These are phyloP conservation scores for Eurystomus glaucurus DNA, from an alignment of 2,797 vertebrate genomes.

Conservation along the genomic window DNA sequence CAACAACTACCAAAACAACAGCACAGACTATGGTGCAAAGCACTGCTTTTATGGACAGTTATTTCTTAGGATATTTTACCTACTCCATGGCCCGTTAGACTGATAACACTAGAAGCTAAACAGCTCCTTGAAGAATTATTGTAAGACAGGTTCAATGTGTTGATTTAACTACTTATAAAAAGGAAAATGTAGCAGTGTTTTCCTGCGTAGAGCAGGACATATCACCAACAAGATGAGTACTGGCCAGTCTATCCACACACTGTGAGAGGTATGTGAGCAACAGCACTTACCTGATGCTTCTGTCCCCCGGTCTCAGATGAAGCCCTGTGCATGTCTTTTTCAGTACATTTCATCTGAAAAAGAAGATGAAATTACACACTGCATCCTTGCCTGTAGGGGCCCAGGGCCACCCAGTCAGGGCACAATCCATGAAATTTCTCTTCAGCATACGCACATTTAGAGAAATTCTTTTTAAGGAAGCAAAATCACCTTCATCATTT, in stretches of 20 bases:
- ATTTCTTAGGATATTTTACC: background rate
- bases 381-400: background rate
- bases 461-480: background rate
- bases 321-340: background rate
- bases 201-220: background rate
- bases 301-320: background rate
- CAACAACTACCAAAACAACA: background rate
- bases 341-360: background rate
- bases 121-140: background rate
- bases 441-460: background rate
- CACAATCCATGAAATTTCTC: background rate
- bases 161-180: background rate
- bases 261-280: background rate
- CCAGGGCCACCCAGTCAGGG: accelerated
- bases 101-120: background rate
- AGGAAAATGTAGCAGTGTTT: background rate
- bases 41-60: background rate
- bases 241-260: background rate
- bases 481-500: background rate
- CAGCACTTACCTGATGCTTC: background rate
- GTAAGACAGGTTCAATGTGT: background rate
- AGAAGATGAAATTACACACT: background rate
- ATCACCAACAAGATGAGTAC: background rate
- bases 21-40: background rate
- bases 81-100: background rate